These are phyloP conservation scores for Murina feae DNA, from an alignment of 2,113 vertebrate species.

Conservation along the genomic window DNA sequence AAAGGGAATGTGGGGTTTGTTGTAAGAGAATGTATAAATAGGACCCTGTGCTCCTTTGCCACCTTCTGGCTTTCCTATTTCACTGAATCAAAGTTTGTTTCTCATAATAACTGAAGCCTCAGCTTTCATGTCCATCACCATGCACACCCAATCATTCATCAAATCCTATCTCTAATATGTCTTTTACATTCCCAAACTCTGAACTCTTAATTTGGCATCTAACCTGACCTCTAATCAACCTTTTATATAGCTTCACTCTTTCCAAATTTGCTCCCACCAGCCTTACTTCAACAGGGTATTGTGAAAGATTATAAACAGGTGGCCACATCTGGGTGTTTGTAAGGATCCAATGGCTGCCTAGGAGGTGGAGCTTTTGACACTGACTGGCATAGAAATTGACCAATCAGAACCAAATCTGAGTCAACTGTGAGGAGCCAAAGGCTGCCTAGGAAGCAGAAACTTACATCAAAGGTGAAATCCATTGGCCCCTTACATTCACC, in stretches of 20 bases:
- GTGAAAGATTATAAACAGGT: neutral
- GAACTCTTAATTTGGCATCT: neutral
- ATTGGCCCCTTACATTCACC: no score
- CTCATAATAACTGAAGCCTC: neutral
- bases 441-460: no score
- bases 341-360: no score
- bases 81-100: conserved; percentile 17
- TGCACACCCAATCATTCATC: neutral
- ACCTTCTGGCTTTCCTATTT: neutral
- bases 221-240: neutral
- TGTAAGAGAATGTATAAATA: neutral
- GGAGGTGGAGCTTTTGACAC: no score
- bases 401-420: no score
- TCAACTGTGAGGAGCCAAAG: no score
- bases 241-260: neutral
- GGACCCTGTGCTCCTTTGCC: neutral
- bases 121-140: neutral
- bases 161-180: neutral
- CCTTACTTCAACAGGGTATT: neutral
- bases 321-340: no score
- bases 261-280: neutral
- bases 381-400: no score
- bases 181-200: neutral
- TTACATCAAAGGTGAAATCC: neutral
- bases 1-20: neutral